A percentile compares a stretch with the other conserved stretches of the same genome.
phyloP scores from a whole-genome alignment of 2,113 vertebrate species.

The Oplegnathus fasciatus region DNA sequence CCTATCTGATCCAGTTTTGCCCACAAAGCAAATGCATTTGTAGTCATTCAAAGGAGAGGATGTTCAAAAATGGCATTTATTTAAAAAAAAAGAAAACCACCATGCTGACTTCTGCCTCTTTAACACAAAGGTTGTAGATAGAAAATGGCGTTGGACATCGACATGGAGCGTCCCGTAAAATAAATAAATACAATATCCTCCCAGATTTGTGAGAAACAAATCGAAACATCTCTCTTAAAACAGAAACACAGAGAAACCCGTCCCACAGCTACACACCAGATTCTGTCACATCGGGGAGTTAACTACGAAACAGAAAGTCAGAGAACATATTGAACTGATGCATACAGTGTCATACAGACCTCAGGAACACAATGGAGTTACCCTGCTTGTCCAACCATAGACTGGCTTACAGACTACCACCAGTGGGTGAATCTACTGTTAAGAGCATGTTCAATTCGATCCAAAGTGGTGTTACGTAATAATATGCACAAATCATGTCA shows the following conservation, averaged over 20 bases:
- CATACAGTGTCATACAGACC: constrained; percentile 6
- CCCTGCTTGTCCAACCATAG: constrained; percentile 24
- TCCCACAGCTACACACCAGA: constrained; percentile 41
- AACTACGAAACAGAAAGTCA: constrained; percentile 32
- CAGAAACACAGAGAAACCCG: constrained; percentile 36
- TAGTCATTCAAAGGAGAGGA: constrained; percentile 69
- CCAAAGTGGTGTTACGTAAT: constrained; percentile 16
- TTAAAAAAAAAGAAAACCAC: constrained; percentile 74
- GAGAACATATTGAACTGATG: constrained; percentile 24
- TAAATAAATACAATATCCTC: constrained; percentile 70
- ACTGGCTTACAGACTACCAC: constrained; percentile 19
- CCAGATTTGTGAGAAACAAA: constrained; percentile 38
- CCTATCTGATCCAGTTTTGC: background rate
- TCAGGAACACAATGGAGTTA: constrained; percentile 32
- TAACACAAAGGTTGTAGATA: constrained; percentile 70
- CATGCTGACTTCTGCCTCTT: constrained; percentile 73
- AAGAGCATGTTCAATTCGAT: background rate
- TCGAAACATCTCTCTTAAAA: constrained; percentile 28
- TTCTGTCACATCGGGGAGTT: constrained; percentile 22
- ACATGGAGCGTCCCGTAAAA: constrained; percentile 59
- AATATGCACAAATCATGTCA: constrained; percentile 55
- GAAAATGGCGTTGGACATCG: constrained; percentile 65
- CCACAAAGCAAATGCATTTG: constrained; percentile 1
- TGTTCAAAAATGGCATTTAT: constrained; percentile 86
- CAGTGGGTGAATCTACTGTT: background rate